Evolutionary conservation across 2,888 invertebrate genomes (phyloP), one percentile per base, ranked within the genome.

Genomic region (Zaprionus obscuricornis): DNA sequence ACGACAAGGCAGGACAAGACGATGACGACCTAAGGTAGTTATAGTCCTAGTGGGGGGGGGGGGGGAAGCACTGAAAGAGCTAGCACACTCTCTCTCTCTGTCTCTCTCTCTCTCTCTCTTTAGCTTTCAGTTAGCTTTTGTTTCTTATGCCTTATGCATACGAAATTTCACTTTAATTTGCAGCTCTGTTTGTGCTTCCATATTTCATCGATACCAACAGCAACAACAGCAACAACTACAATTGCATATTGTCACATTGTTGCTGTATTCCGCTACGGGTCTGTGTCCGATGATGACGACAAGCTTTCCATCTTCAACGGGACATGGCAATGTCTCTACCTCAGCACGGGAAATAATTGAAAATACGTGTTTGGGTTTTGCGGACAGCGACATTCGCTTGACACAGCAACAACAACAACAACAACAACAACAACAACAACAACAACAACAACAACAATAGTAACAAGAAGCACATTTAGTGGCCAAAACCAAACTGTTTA

Each of bases 281-380:
- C 4, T n/a, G 34, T 29, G 24, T 45, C 17, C 46, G 49, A 58
- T 51, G 49, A 26, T 36, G 50, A 52, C 3, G 34, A 57, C 66
- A 49, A 36, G 3, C 42, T n/a, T 7, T 11, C 24, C 36, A 14
- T 4, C 22, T 4, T 4, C 39, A 50, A 54, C 24, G 33, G 45
- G 51, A 62, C 66, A 47, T 56, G 70, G 62, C 58, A 55, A 78
- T 57, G 74, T 74, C 22, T 17, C 64, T 83, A 78, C 84, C 77
- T 77, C 73, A 66, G 57, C 83, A 74, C 70, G 74, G 26, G 76
- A 85, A 85, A 85, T 88, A 87, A 87, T 87, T 87, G 88, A 81
- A 85, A 87, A 83, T 84, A 87, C 87, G 87, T 88, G 87, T 87
- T 83, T 73, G 74, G 79, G 68, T 74, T 79, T 84, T 79, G 78